Conservation (phyloP, 2,888 invertebrate species). For the Mythimna ferrago region DNA sequence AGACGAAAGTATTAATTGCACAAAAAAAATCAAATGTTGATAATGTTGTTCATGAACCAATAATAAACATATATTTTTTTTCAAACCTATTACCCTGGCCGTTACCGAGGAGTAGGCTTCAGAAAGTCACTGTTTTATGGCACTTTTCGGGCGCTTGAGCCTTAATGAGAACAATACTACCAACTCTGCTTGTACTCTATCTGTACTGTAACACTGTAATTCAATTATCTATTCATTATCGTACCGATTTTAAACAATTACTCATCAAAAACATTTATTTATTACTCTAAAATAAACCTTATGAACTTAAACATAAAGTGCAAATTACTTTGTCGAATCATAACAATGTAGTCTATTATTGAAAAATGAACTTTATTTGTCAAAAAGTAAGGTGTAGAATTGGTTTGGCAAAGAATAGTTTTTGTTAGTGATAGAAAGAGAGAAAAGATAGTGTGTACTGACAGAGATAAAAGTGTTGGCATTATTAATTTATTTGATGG, state of each 20-base stretch:
- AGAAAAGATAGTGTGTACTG: constrained; percentile 44
- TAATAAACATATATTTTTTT: too few relatives aligned
- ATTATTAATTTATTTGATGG: constrained; percentile 4
- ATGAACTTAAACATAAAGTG: accelerated
- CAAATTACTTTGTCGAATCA: not conserved
- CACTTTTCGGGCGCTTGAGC: too few relatives aligned
- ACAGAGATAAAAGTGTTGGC: constrained; percentile 44
- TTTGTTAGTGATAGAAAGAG: constrained; percentile 48
- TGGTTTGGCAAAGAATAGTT: not conserved
- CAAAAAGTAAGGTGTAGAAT: constrained; percentile 9
- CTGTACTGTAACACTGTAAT: constrained; percentile 10
- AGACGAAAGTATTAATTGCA: too few relatives aligned
- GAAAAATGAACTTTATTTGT: constrained; percentile 13
- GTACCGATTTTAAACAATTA: constrained; percentile 52
- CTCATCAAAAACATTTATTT: constrained; percentile 29
- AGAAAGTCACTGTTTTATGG: too few relatives aligned
- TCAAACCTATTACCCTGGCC: too few relatives aligned
- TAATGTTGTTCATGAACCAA: too few relatives aligned
- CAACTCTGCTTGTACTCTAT: constrained; percentile 7
- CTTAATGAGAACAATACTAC: not conserved
- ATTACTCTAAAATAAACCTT: constrained; percentile 20
- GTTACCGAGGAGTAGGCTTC: too few relatives aligned
- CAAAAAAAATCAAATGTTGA: too few relatives aligned
- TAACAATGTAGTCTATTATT: constrained; percentile 5
- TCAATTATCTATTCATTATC: constrained; percentile 43